phyloP scores from a whole-genome alignment of 2,888 invertebrate genomes.

The Dimorphilus gyrociliatus region DNA sequence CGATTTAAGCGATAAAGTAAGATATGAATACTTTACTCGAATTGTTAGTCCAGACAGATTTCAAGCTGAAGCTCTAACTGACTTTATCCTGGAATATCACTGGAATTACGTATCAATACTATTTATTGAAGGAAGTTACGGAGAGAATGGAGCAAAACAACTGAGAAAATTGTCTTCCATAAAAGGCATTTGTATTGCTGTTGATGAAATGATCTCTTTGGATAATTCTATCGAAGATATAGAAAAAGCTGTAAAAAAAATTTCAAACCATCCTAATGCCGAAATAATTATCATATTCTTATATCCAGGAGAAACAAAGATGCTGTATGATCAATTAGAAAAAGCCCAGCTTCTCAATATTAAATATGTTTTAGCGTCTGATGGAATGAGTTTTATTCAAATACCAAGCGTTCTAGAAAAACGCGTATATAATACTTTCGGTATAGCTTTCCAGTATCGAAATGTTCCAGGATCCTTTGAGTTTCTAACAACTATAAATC shows the following conservation, averaged over 20 bases:
- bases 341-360: too few species aligned
- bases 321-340: too few species aligned
- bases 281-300: slow-evolving; percentile 5
- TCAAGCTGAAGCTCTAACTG: slow-evolving; percentile 16
- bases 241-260: not conserved
- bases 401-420: too few species aligned
- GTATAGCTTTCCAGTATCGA: too few species aligned
- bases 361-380: not conserved
- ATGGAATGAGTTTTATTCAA: too few species aligned
- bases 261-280: slow-evolving; percentile 1
- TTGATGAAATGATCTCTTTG: not conserved
- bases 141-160: slow-evolving; percentile 14
- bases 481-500: too few species aligned
- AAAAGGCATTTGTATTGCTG: slow-evolving; percentile 5
- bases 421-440: too few species aligned
- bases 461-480: too few species aligned
- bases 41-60: slow-evolving; percentile 20
- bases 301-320: not conserved
- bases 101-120: slow-evolving; percentile 61
- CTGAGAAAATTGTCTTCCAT: slow-evolving; percentile 1
- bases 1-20: slow-evolving; percentile 12
- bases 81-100: slow-evolving; percentile 35
- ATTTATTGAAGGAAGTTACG: slow-evolving; percentile 48
- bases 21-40: slow-evolving; percentile 19
- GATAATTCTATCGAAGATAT: slow-evolving; percentile 2